phyloP scores from a whole-genome alignment of 2,888 invertebrate species.

The Campoplex capitator region DNA sequence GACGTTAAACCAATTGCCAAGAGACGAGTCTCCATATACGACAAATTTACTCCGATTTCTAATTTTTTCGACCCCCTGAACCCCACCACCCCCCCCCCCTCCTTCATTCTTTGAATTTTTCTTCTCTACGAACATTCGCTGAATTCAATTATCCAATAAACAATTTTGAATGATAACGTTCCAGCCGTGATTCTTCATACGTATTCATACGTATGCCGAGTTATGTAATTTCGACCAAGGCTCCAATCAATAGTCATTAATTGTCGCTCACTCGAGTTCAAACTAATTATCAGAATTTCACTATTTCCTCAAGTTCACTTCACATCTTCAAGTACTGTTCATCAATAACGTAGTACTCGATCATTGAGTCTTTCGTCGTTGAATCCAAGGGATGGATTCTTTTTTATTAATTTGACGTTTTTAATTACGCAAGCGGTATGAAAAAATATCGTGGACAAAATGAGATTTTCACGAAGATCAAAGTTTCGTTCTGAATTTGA shows the following conservation, averaged over 20 bases:
- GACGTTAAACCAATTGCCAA: conserved; percentile 25
- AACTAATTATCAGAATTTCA: neutral
- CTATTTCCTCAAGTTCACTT: neutral
- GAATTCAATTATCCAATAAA: conserved; percentile 25
- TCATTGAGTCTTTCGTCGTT: neutral
- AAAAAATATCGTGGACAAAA: neutral
- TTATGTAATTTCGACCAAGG: conserved; percentile 22
- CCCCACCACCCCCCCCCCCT: neutral
- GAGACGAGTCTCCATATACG: conserved; percentile 6
- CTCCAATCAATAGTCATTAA: conserved; percentile 15
- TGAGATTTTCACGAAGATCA: neutral
- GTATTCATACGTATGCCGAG: neutral
- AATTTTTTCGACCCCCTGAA: conserved; percentile 24
- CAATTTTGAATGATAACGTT: neutral
- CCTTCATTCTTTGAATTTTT: neutral
- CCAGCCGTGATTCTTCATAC: neutral
- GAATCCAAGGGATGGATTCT: neutral
- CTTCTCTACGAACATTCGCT: neutral
- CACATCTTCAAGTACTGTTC: neutral
- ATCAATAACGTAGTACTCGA: neutral
- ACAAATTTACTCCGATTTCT: conserved; percentile 42
- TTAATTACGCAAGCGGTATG: neutral
- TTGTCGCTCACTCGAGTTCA: conserved; percentile 5
- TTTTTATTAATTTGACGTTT: neutral
- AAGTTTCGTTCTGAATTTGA: neutral